Conservation (phyloP, 2,797 vertebrate species). For the Sternarchorhynchus goeldii region DNA sequence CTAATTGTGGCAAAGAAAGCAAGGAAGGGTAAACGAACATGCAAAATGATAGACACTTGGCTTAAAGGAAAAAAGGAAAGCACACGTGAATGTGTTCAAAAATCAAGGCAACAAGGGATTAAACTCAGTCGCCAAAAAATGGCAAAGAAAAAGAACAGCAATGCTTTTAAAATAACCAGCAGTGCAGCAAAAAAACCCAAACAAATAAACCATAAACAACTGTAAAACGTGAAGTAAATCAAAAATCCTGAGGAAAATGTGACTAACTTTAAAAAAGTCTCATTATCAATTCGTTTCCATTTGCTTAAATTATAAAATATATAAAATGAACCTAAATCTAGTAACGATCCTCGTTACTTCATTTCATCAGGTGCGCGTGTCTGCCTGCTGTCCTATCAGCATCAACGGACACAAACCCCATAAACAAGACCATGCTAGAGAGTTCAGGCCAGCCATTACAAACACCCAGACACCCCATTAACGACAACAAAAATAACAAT, state of each 20-base stretch:
- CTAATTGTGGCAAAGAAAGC: slow-evolving; percentile 24
- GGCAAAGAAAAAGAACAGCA: slow-evolving; percentile 19
- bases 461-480: slow-evolving; percentile 50
- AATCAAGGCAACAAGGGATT: slow-evolving; percentile 74
- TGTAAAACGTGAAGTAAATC: slow-evolving; percentile 60
- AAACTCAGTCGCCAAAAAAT: slow-evolving; percentile 58
- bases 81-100: slow-evolving; percentile 71
- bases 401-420: slow-evolving; percentile 57
- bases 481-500: slow-evolving; percentile 41
- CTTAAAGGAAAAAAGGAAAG: slow-evolving; percentile 68
- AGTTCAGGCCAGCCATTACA: slow-evolving; percentile 40
- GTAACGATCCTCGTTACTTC: slow-evolving; percentile 60
- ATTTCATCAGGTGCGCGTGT: slow-evolving; percentile 45
- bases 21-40: slow-evolving; percentile 41
- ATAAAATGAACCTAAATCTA: slow-evolving; percentile 63
- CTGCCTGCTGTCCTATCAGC: slow-evolving; percentile 45
- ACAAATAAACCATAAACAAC: slow-evolving; percentile 64
- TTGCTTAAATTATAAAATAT: slow-evolving; percentile 72
- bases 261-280: slow-evolving; percentile 58
- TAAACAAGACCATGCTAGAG: slow-evolving; percentile 66
- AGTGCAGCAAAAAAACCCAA: slow-evolving; percentile 82
- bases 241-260: slow-evolving; percentile 74
- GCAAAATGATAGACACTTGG: slow-evolving; percentile 57
- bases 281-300: slow-evolving; percentile 60
- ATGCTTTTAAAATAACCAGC: slow-evolving; percentile 68